Evolutionary conservation across 2,888 invertebrate species (phyloP).

Genomic region (Fragum fragum): DNA sequence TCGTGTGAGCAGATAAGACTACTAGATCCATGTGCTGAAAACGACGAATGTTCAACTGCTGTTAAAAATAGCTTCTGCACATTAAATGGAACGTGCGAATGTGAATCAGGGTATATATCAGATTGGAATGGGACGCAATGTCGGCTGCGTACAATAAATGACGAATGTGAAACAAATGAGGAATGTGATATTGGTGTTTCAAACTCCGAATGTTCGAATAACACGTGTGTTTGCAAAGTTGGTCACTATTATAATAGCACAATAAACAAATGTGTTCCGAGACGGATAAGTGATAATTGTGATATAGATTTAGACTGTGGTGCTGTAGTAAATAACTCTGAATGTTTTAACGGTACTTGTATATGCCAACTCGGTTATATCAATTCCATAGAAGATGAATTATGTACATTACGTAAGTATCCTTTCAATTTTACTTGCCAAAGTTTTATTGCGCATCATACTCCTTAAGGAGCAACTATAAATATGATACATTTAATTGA

Average conservation of each 20-base stretch:
- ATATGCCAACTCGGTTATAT: constrained; percentile 54
- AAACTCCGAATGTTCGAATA: constrained; percentile 59
- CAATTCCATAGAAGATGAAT: constrained; percentile 38
- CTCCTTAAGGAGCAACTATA: too few species aligned
- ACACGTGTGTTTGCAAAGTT: constrained; percentile 38
- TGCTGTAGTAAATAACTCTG: constrained; percentile 60
- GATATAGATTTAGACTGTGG: constrained; percentile 61
- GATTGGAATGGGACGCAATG: constrained; percentile 50
- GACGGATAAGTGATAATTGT: constrained; percentile 71
- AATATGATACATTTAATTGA: too few species aligned
- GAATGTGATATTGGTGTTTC: constrained; percentile 54
- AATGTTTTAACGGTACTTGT: constrained; percentile 61
- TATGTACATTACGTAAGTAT: constrained; percentile 37
- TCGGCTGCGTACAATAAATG: constrained; percentile 45
- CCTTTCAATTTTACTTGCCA: too few species aligned
- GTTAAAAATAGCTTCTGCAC: constrained; percentile 62
- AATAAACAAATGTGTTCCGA: constrained; percentile 22
- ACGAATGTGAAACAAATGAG: constrained; percentile 39
- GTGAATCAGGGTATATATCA: constrained; percentile 54
- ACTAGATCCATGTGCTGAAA: constrained; percentile 39
- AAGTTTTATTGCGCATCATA: too few species aligned
- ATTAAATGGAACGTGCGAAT: constrained; percentile 45
- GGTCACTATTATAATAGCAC: constrained; percentile 37
- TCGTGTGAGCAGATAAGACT: constrained; percentile 42
- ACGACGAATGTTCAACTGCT: constrained; percentile 58